Evolutionary conservation across 2,888 invertebrate species (phyloP), one percentile per base, ranked within the genome.

Genomic region (Agonum fuliginosum): DNA sequence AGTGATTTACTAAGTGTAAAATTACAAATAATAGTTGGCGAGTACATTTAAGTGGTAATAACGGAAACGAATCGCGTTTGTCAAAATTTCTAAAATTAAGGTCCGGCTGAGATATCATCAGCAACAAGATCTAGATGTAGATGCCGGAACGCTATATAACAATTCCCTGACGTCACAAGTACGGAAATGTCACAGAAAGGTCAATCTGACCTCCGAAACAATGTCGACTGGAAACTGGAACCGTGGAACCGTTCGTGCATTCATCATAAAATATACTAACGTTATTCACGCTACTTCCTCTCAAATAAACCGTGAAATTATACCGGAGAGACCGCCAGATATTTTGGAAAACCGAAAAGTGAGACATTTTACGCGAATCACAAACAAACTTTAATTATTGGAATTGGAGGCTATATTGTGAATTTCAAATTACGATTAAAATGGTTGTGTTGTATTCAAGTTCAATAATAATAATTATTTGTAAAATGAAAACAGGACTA

Each of bases 101-200:
- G 14, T 14, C 24, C 27, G 30, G 6, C 12, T 19, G 8, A 27
- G 58, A 62, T 62, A 30, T 1, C 58, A 62, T 62, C 58, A 46
- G 17, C 17, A 8, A 30, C 17, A 62, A 62, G 58, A 62, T 62
- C 12, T 62, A 27, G 58, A 62, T 27, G 30, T 62, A 62, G 58
- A 62, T 62, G 58, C 41, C 43, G 12, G 41, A 43, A 67, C 43
- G 67, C 43, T 41, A 41, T 67, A 67, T 67, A n/a, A 67, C 43
- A 67, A 67, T 67, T 67, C 41, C 4, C 46, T 70, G 70, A 70
- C 70, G 70, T 70, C 70, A 46, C 46, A 46, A 67, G 37, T 46
- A 27, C 70, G 46, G 70, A 70, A 70, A 70, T 70, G 70, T 70
- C 70, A 70, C 70, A 70, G 10, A 70, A 70, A 70, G 70, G 70